A percentile compares a stretch with the other conserved stretches of the same genome.
These are phyloP conservation scores for Collichthys lucidus DNA, from an alignment of 2,113 vertebrate genomes.

Conservation along the genomic window DNA sequence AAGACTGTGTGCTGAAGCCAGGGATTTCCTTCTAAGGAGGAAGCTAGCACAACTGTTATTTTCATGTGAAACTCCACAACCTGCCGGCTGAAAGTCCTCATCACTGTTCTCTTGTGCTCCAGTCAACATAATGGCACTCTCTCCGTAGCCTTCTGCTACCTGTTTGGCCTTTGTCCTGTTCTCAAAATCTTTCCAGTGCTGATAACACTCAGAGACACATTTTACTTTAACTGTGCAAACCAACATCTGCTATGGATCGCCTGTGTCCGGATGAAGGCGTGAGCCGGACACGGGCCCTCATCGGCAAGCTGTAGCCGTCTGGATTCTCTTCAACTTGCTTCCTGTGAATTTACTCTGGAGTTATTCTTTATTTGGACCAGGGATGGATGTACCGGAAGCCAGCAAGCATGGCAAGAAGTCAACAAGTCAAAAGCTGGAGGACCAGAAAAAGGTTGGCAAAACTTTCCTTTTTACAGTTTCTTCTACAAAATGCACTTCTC, in stretches of 20 bases:
- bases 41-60: constrained; percentile 45
- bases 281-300: constrained; percentile 86
- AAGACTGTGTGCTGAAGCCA: constrained; percentile 62
- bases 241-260: constrained; percentile 69
- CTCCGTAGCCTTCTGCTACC: constrained; percentile 69
- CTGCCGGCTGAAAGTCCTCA: constrained; percentile 48
- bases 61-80: constrained; percentile 49
- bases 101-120: not conserved
- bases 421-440: constrained; percentile 96
- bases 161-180: not conserved
- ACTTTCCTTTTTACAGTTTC: not conserved
- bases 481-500: not conserved
- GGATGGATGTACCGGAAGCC: constrained; percentile 97
- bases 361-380: constrained; percentile 80
- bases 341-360: constrained; percentile 83
- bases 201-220: not conserved
- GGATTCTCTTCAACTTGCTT: constrained; percentile 80
- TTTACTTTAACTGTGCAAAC: constrained; percentile 40
- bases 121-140: constrained; percentile 62
- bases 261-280: constrained; percentile 83
- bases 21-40: constrained; percentile 33
- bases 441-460: constrained; percentile 96
- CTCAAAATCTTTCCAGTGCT: not conserved
- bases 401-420: constrained; percentile 96
- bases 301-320: constrained; percentile 81